phyloP scores from a whole-genome alignment of 2,113 vertebrate species.

The Rhinoderma darwinii region DNA sequence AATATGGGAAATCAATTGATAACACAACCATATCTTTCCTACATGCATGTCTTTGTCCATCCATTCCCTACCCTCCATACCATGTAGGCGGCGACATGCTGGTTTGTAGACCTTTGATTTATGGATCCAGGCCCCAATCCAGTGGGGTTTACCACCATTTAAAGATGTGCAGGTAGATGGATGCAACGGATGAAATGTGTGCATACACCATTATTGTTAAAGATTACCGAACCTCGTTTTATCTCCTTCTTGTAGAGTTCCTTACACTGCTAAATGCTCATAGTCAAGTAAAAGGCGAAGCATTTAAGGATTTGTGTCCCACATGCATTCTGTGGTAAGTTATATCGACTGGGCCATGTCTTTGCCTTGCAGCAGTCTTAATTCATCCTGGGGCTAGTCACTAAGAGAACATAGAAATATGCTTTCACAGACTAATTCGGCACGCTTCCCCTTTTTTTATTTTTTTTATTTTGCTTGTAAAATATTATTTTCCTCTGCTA shows the following conservation, averaged over 20 bases:
- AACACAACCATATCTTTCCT: not conserved
- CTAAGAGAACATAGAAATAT: too few species aligned
- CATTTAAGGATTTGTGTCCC: not conserved
- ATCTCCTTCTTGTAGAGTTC: not conserved
- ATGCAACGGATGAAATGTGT: not conserved
- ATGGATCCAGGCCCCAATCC: not conserved
- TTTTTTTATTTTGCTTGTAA: too few species aligned
- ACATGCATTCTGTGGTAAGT: constrained; percentile 6
- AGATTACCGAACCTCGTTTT: not conserved
- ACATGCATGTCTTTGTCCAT: not conserved
- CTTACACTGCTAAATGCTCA: too few species aligned
- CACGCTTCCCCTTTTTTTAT: too few species aligned
- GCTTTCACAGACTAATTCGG: not conserved
- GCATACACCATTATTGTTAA: not conserved
- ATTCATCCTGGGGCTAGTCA: not conserved
- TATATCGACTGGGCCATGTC: not conserved
- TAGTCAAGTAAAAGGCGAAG: not conserved
- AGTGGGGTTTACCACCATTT: not conserved
- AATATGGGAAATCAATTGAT: not conserved
- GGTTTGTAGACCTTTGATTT: not conserved
- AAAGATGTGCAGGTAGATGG: not conserved
- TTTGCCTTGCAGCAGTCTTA: not conserved
- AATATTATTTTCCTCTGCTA: too few species aligned
- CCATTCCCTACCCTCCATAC: not conserved
- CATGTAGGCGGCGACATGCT: not conserved